phyloP scores from a whole-genome alignment of 2,113 vertebrate species.

The Alaudala cheleensis region DNA sequence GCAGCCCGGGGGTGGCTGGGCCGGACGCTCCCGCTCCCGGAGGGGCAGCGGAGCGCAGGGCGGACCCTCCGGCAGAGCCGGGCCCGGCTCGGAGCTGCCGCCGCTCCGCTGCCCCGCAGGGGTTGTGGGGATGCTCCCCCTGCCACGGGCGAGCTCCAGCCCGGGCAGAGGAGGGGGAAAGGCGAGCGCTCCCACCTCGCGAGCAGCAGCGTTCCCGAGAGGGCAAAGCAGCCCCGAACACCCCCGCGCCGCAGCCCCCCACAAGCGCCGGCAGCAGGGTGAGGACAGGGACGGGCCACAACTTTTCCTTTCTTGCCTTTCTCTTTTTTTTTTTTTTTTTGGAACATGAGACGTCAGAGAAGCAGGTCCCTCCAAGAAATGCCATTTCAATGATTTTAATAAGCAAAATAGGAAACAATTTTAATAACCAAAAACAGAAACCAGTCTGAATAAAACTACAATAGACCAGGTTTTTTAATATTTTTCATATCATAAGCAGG shows the following conservation, averaged over 20 bases:
- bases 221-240: background rate
- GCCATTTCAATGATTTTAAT: slow-evolving; percentile 99
- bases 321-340: background rate
- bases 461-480: slow-evolving; percentile 97
- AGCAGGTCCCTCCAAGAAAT: slow-evolving; percentile 79
- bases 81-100: background rate
- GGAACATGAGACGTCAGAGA: slow-evolving; percentile 55
- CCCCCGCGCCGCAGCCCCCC: background rate
- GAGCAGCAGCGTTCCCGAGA: background rate
- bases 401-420: slow-evolving; percentile 99
- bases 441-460: slow-evolving; percentile 99
- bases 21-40: background rate
- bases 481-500: slow-evolving; percentile 98
- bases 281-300: background rate
- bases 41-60: background rate
- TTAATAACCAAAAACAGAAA: slow-evolving; percentile 99
- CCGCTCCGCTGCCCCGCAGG: background rate
- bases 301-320: background rate
- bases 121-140: fast-evolving
- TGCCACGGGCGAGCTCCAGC: background rate
- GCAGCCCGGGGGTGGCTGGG: background rate
- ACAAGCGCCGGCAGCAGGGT: background rate
- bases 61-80: background rate
- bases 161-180: background rate
- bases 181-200: background rate